Base-by-base conservation (phyloP, 2,888 invertebrate genomes). In the Nemapogon koenigi region DNA sequence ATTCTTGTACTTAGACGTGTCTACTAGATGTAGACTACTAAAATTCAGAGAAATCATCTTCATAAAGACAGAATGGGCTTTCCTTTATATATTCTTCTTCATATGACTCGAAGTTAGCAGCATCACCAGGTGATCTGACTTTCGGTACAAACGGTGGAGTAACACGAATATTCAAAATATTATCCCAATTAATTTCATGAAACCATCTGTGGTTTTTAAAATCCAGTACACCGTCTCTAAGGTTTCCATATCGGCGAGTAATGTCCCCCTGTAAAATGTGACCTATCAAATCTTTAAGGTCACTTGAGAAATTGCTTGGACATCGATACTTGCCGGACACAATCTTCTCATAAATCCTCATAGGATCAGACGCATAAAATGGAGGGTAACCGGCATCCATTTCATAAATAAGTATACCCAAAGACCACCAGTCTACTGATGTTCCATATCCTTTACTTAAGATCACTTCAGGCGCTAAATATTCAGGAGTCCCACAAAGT, bases 401-500 rank as follows among this genome's bases (percentile, higher is more conserved):
- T 75, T 96, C 96, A 62, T 83, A 96, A 3, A 95, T 68, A 2
- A 97, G 75, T 6, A 96, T 83, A 0, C 93, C 97, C 29, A 91
- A 82, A 0, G 96, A 89, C 97, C 97, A 98, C 94, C 96, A 98
- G 57, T 98, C 97, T 0, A 94, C 97, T 0, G 93, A 88, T 53
- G 84, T 87, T 29, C 93, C 92, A 66, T 98, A 97, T 0, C 96
- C 96, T 65, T 92, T 94, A 46, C 89, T 90, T 37, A 94, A 82
- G 47, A 97, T 94, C 15, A 90, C 88, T 72, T 97, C 97, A 1
- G 94, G 94, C 0, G 98, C 97, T 42, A 98, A 76, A 67, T 98
- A 99, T 67, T 98, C 97, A 0, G 97, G 97, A 0, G 98, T 98
- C 0, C 97, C 97, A 60, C 97, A 97, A 15, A 97, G 67, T 0